A percentile compares a stretch with the other conserved stretches of the same genome.
Evolutionary conservation across 2,888 invertebrate genomes (phyloP).

Genomic region (Coenonympha glycerion): DNA sequence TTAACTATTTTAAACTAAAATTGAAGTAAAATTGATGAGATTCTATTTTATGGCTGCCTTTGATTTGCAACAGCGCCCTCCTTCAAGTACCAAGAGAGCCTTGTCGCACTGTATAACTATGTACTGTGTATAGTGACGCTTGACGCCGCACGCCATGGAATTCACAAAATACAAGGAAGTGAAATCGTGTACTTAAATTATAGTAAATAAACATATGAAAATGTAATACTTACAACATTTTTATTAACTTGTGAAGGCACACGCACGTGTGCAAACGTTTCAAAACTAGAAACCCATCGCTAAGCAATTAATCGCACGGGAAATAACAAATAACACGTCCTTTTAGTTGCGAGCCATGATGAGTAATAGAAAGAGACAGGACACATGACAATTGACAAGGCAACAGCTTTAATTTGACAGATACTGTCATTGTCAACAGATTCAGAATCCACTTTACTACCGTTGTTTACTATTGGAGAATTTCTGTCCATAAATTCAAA

Average conservation of each 20-base stretch:
- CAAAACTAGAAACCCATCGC: constrained; percentile 85
- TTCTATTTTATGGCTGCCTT: no score
- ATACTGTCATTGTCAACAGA: neutral
- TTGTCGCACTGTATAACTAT: no score
- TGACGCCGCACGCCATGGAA: constrained; percentile 24
- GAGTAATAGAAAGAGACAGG: constrained; percentile 52
- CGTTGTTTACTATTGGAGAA: neutral
- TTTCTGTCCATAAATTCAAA: neutral
- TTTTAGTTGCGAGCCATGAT: constrained; percentile 59
- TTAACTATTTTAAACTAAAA: no score
- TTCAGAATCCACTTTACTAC: neutral
- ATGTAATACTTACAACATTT: constrained; percentile 80
- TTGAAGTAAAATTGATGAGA: no score
- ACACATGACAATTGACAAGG: no score
- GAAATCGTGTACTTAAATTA: neutral
- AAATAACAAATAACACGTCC: constrained; percentile 66
- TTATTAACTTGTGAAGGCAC: constrained; percentile 78
- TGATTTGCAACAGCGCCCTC: no score
- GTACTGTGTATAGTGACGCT: no score
- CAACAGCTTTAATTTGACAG: neutral
- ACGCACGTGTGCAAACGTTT: constrained; percentile 81
- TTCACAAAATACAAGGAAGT: neutral
- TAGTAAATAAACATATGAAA: constrained; percentile 12
- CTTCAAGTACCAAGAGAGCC: no score
- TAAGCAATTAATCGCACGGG: constrained; percentile 72